phyloP scores from a whole-genome alignment of 2,797 vertebrate genomes.

The Steatocranus sp. region DNA sequence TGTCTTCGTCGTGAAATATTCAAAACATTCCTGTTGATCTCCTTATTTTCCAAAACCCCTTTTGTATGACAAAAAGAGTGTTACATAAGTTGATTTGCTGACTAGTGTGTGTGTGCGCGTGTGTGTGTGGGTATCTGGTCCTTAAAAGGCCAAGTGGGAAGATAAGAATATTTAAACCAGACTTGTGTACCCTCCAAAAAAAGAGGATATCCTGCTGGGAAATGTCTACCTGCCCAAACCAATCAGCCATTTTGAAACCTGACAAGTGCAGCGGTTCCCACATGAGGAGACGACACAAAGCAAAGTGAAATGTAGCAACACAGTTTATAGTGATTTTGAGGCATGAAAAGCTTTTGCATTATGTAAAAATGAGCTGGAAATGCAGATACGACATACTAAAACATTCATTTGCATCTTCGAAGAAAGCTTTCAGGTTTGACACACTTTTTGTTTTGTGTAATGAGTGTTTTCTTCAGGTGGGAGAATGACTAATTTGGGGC shows the following conservation, averaged over 20 bases:
- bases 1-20: slow-evolving; percentile 47
- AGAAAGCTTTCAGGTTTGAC: not conserved
- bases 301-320: not conserved
- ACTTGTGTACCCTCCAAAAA: not conserved
- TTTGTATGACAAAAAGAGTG: slow-evolving; percentile 42
- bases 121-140: not conserved
- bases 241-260: slow-evolving; percentile 40
- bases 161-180: slow-evolving; percentile 29
- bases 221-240: slow-evolving; percentile 23
- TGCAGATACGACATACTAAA: not conserved
- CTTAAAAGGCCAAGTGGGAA: slow-evolving; percentile 34
- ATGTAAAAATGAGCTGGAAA: not conserved
- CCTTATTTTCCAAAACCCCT: slow-evolving; percentile 25
- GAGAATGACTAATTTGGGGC: not conserved
- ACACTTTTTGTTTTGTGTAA: not conserved
- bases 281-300: slow-evolving; percentile 1
- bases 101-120: not conserved
- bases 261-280: slow-evolving; percentile 19
- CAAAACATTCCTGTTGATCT: slow-evolving; percentile 34
- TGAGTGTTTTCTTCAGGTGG: not conserved
- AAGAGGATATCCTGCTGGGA: not conserved
- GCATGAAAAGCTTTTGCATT: not conserved
- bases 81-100: slow-evolving; percentile 34
- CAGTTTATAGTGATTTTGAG: not conserved
- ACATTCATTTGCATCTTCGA: not conserved